Percentiles rank a stretch among this genome's conserved stretches.
phyloP scores from a whole-genome alignment of 2,113 vertebrate species.

The Fregata magnificens region DNA sequence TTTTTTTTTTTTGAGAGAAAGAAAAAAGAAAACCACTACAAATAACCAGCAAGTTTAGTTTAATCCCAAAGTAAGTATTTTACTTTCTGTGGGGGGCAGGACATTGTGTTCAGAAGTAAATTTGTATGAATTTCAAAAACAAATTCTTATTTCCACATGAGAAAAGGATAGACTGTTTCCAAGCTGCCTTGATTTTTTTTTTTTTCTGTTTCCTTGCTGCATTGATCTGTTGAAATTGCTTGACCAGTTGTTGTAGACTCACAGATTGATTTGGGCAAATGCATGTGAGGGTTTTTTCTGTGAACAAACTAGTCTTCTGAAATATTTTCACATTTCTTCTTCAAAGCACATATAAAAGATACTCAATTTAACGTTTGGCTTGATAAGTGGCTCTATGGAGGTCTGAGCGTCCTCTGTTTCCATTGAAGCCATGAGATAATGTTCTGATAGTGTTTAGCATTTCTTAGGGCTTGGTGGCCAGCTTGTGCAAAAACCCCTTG shows the following conservation, averaged over 20 bases:
- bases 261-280: neutral
- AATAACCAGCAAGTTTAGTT: neutral
- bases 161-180: neutral
- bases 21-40: neutral
- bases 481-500: neutral
- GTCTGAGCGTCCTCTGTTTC: neutral
- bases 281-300: neutral
- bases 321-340: neutral
- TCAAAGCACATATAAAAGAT: fast-evolving
- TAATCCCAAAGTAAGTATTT: neutral
- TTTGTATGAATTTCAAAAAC: neutral
- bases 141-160: neutral
- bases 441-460: fast-evolving
- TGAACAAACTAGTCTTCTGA: neutral
- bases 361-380: neutral
- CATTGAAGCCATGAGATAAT: neutral
- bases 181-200: neutral
- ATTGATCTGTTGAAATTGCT: neutral
- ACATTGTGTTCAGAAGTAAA: neutral
- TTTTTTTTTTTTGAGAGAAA: too few relatives aligned
- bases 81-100: fast-evolving
- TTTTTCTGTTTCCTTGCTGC: neutral
- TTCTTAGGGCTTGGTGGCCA: neutral
- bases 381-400: neutral
- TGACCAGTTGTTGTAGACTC: neutral